Evolutionary conservation across 1,140 invertebrate species (phyloP), one percentile per base, ranked within the genome.

Genomic region (Ceratitis capitata): DNA sequence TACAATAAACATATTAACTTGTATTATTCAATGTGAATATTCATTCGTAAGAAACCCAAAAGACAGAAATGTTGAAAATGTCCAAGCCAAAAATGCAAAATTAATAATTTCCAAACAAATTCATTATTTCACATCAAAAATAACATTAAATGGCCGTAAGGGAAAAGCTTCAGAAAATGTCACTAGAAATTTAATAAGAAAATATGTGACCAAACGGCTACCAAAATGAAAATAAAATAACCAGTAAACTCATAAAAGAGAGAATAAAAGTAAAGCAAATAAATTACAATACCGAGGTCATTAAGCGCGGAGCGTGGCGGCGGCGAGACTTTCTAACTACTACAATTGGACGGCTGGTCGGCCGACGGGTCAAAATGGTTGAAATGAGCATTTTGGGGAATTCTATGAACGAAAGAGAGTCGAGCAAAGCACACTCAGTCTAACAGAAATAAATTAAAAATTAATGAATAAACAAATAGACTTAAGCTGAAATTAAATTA

Each of bases 211-310:
- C 5, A 56, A 56, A 56, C 51, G 23, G n/a, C n/a, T n/a, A n/a
- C n/a, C n/a, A n/a, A 14, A 9, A 49, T 49, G 47, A 9, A 49
- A 9, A 14, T 49, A 61, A 32, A 23, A 12, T 12, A 4, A 29
- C 58, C 23, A 16, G 56, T 5, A 58, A n/a, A 19, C 5, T 16
- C 14, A 16, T 16, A 35, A 32, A 29, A 16, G 4, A 39, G 4
- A 39, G 14, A 64, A 16, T 29, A 35, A 35, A 35, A 32, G 29
- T 7, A 69, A 69, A 69, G 16, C 32, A 69, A 69, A 69, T 69
- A 69, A 69, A 35, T 69, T 35, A 69, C 14, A 69, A 69, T 69
- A n/a, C n/a, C n/a, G 61, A 14, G 61, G 61, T 69, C 61, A 69
- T n/a, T 69, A 12, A 19, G 0, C 61, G 29, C 26, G 2, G 14